Base-by-base conservation (phyloP, 2,888 invertebrate genomes). In the Hydrotaea diabolus region DNA sequence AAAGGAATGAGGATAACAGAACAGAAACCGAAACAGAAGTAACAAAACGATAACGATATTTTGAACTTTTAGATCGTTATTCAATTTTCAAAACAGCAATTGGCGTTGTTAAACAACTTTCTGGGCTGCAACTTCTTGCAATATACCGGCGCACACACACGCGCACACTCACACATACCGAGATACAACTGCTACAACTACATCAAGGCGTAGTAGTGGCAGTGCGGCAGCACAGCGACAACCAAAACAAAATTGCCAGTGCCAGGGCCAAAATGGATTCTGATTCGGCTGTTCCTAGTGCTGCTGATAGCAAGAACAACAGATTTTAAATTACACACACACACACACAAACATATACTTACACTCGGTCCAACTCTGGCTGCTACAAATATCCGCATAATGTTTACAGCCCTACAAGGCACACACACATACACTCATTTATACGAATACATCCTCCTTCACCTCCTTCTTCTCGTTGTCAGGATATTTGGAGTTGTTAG, bases 41-140 rank as follows among this genome's bases (percentile, higher is more conserved):
- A 62, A 46, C 69, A 69, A 80, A 83, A 64, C 17, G 19, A 66
- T 59, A 49, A 57, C 26, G 39, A 73, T 11, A 77, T 72, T 76
- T 77, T 75, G 19, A 83, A 75, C 75, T 75, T 80, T 43, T 31
- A 21, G 66, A 80, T 74, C 71, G 64, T 80, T 75, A 77, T 83
- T 77, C 80, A 80, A 80, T 80, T 80, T 80, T 49, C 46, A 77
- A 83, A 83, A 80, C 21, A 80, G 73, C 77, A 53, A 46, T 74
- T 57, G 77, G 57, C 21, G 62, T 71, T 49, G 55, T 36, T 17
- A n/a, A 46, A 46, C 53, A 57, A 62, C 43, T 74, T 46, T 74
- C 57, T 74, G 73, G 59, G 74, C 23, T 43, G 55, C 64, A 55
- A 46, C 53, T 74, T 73, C 73, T 62, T 59, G 43, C 62, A 62